These are phyloP conservation scores for Gonioctena quinquepunctata DNA, from an alignment of 1,140 invertebrate species.

Conservation along the genomic window DNA sequence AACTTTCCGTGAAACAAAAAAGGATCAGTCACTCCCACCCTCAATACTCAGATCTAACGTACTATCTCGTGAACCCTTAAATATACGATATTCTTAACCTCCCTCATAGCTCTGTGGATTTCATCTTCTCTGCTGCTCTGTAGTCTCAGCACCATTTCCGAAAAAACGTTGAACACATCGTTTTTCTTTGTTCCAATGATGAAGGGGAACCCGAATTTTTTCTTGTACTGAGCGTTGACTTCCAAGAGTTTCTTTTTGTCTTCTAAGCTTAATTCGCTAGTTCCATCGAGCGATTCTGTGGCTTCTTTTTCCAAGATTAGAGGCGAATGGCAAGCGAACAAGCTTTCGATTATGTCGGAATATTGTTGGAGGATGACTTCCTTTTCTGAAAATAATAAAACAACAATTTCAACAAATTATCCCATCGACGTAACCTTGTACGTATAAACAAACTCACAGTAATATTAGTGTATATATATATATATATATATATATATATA, in stretches of 20 bases:
- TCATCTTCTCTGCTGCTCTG: slow-evolving; percentile 62
- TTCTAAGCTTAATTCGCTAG: slow-evolving; percentile 59
- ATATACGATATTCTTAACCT: slow-evolving; percentile 72
- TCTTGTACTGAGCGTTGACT: slow-evolving; percentile 66
- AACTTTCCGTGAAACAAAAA: neutral
- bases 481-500: no score
- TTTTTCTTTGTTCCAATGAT: slow-evolving; percentile 72
- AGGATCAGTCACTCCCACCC: neutral
- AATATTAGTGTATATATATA: no score
- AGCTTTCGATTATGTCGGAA: slow-evolving; percentile 68
- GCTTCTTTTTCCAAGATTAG: slow-evolving; percentile 59
- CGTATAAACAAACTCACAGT: no score
- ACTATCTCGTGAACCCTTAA: slow-evolving; percentile 64
- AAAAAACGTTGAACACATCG: slow-evolving; percentile 64
- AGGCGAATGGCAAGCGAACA: slow-evolving; percentile 61
- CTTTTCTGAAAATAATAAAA: slow-evolving; percentile 58
- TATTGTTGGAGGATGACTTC: slow-evolving; percentile 62
- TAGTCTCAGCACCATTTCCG: slow-evolving; percentile 61
- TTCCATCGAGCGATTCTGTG: slow-evolving; percentile 61
- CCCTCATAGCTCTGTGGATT: slow-evolving; percentile 63
- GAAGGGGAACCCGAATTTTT: slow-evolving; percentile 73
- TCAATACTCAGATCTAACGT: no score
- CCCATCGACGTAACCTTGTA: no score
- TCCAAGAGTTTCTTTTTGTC: slow-evolving; percentile 59
- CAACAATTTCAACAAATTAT: neutral